These are phyloP conservation scores for Galbula dea DNA, from an alignment of 2,113 vertebrate genomes.

Conservation along the genomic window DNA sequence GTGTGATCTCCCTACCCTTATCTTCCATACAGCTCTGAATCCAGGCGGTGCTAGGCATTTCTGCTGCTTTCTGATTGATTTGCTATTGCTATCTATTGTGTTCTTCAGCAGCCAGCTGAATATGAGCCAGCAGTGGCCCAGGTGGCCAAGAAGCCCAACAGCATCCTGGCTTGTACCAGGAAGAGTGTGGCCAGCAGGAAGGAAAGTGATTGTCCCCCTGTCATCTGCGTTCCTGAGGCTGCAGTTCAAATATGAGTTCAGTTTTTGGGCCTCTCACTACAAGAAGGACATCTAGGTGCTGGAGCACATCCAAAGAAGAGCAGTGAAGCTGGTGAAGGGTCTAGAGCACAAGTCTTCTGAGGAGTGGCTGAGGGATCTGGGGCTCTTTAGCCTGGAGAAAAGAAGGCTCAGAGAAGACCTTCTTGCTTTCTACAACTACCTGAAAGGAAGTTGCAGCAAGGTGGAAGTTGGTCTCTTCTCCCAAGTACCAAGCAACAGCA, in stretches of 20 bases:
- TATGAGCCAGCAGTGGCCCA: neutral
- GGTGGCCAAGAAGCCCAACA: neutral
- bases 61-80: neutral
- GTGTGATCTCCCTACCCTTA: neutral
- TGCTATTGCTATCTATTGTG: neutral
- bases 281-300: neutral
- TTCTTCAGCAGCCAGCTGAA: neutral
- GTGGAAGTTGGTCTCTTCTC: neutral
- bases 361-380: neutral
- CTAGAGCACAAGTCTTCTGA: too few relatives aligned
- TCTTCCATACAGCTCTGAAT: neutral
- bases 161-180: neutral
- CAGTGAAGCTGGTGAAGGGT: neutral
- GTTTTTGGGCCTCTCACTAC: neutral
- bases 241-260: neutral
- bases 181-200: neutral
- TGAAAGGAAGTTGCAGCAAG: neutral
- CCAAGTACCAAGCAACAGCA: neutral
- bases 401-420: neutral
- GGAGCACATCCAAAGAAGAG: neutral
- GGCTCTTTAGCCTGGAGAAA: neutral
- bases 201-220: neutral
- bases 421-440: neutral
- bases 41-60: neutral
- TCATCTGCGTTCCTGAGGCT: neutral